These are phyloP conservation scores for Mythimna vitellina DNA, from an alignment of 2,888 invertebrate genomes.

Conservation along the genomic window DNA sequence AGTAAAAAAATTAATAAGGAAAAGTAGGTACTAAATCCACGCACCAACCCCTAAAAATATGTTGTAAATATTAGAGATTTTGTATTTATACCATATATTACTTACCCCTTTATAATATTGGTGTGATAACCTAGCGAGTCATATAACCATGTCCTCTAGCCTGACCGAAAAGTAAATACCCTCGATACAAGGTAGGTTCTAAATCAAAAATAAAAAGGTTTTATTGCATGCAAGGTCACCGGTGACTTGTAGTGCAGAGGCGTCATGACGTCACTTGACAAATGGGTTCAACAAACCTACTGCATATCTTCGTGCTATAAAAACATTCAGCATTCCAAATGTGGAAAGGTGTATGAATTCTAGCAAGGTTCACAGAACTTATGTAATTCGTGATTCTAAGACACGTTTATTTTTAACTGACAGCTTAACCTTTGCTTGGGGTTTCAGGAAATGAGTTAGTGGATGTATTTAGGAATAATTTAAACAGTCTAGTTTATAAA, in stretches of 20 bases:
- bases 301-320: constrained; percentile 52
- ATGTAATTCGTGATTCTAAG: constrained; percentile 25
- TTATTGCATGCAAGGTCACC: constrained; percentile 36
- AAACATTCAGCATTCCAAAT: constrained; percentile 48
- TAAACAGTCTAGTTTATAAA: neutral
- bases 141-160: neutral
- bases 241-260: constrained; percentile 28
- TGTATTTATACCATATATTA: too few species aligned
- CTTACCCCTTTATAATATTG: too few species aligned
- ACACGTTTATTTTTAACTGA: constrained; percentile 40
- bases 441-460: constrained; percentile 21
- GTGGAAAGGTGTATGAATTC: constrained; percentile 40
- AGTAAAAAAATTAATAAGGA: too few species aligned
- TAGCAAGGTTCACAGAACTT: constrained; percentile 42
- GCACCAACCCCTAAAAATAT: too few species aligned
- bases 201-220: neutral
- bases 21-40: too few species aligned
- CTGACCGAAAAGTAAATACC: neutral
- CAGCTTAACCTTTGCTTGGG: constrained; percentile 20
- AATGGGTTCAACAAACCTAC: constrained; percentile 55
- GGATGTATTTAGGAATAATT: constrained; percentile 9
- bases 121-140: too few species aligned
- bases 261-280: constrained; percentile 47
- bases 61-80: too few species aligned
- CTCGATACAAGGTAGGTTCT: neutral